phyloP scores from a whole-genome alignment of 1,140 invertebrate species.

The Drosophila novamexicana region DNA sequence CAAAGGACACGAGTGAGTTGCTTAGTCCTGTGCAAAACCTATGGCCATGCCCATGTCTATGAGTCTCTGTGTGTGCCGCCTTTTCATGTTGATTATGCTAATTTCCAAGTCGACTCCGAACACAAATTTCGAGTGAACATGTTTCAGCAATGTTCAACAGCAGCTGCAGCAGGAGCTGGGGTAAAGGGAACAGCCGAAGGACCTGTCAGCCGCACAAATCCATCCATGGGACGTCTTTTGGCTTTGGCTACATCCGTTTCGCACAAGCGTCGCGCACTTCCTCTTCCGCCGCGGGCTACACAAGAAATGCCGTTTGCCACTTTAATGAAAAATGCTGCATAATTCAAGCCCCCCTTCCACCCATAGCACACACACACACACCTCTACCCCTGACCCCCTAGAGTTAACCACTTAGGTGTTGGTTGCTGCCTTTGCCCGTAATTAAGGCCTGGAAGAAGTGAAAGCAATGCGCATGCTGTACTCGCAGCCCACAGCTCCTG shows the following conservation, averaged over 20 bases:
- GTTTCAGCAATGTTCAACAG: constrained; percentile 40
- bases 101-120: constrained; percentile 67
- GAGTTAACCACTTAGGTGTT: constrained; percentile 31
- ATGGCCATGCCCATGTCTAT: constrained; percentile 2
- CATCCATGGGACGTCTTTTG: constrained; percentile 48
- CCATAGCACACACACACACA: too few relatives aligned
- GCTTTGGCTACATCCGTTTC: constrained; percentile 37
- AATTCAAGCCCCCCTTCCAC: constrained; percentile 33
- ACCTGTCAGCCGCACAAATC: constrained; percentile 50
- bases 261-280: constrained; percentile 55
- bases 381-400: neutral
- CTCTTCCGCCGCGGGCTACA: constrained; percentile 23
- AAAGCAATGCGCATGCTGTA: constrained; percentile 25
- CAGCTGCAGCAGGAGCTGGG: constrained; percentile 6
- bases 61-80: constrained; percentile 41
- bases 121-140: constrained; percentile 67
- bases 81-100: constrained; percentile 82
- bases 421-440: constrained; percentile 39
- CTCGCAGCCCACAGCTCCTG: constrained; percentile 45
- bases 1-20: constrained; percentile 55
- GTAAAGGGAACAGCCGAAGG: constrained; percentile 10
- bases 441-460: constrained; percentile 53
- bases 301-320: constrained; percentile 42
- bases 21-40: constrained; percentile 23
- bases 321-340: constrained; percentile 79